phyloP scores from a whole-genome alignment of 1,140 invertebrate genomes.

The Lordiphosa mommai region DNA sequence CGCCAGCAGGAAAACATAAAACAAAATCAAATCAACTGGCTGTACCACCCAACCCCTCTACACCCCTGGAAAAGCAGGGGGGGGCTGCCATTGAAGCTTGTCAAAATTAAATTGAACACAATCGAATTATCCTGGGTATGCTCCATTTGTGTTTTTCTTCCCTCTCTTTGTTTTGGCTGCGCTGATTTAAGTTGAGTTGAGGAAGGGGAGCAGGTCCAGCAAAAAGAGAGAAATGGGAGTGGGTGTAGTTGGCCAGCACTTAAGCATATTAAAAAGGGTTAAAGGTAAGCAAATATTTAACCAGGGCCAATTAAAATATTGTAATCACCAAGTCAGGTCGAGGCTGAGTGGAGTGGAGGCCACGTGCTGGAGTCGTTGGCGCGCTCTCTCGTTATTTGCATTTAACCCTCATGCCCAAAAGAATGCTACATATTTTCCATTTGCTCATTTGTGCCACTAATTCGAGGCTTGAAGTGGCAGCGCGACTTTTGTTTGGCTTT shows the following conservation, averaged over 20 bases:
- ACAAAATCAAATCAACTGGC: conserved; percentile 73
- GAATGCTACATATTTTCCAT: conserved; percentile 28
- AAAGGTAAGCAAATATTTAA: conserved; percentile 73
- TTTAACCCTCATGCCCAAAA: conserved; percentile 45
- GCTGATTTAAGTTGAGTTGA: conserved; percentile 18
- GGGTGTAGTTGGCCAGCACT: conserved; percentile 37
- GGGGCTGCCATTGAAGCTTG: conserved; percentile 65
- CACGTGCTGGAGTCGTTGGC: conserved; percentile 41
- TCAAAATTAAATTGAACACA: conserved; percentile 80
- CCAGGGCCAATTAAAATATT: conserved; percentile 66
- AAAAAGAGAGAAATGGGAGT: neutral
- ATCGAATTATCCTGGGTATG: conserved; percentile 76
- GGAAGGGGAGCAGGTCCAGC: too few relatives aligned
- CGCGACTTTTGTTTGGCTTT: conserved; percentile 37
- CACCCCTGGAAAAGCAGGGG: too few relatives aligned
- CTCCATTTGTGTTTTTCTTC: conserved; percentile 62
- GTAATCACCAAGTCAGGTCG: conserved; percentile 50
- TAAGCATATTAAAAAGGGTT: conserved; percentile 72
- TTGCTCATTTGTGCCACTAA: conserved; percentile 40
- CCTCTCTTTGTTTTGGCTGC: conserved; percentile 10
- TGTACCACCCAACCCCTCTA: conserved; percentile 9
- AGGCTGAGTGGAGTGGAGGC: neutral
- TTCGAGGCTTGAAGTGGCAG: conserved; percentile 25
- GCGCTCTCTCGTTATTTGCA: conserved; percentile 31
- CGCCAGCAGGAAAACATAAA: conserved; percentile 68